A percentile compares a stretch with the other conserved stretches of the same genome.
These are phyloP conservation scores for Eristalinus sepulchralis DNA, from an alignment of 2,888 invertebrate genomes.

Conservation along the genomic window DNA sequence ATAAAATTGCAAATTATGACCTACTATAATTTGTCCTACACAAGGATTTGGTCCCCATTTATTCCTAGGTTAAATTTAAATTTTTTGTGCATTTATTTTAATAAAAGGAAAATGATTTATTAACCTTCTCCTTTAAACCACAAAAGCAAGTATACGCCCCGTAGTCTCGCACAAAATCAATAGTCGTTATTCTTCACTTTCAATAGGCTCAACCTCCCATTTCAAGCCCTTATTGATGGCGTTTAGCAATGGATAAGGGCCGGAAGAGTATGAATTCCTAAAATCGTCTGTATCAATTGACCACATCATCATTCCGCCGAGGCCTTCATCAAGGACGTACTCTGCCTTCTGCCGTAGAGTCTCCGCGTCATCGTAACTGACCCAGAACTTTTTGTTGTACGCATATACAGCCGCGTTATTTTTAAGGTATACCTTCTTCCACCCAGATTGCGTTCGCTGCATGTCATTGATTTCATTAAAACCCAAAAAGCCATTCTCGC, in stretches of 20 bases:
- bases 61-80: too few relatives aligned
- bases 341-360: slow-evolving; percentile 78
- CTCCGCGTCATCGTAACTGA: slow-evolving; percentile 79
- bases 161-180: not conserved
- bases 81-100: too few relatives aligned
- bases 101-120: too few relatives aligned
- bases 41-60: too few relatives aligned
- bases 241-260: slow-evolving; percentile 78
- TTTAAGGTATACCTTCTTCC: slow-evolving; percentile 75
- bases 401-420: slow-evolving; percentile 78
- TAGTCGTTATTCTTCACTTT: not conserved
- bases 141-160: too few relatives aligned
- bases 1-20: too few relatives aligned
- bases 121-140: too few relatives aligned
- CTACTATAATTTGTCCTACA: too few relatives aligned
- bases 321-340: slow-evolving; percentile 77
- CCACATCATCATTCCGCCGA: slow-evolving; percentile 83
- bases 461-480: slow-evolving; percentile 74
- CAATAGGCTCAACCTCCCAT: slow-evolving; percentile 9
- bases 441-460: slow-evolving; percentile 71
- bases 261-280: slow-evolving; percentile 76
- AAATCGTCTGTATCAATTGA: slow-evolving; percentile 83
- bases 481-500: slow-evolving; percentile 73
- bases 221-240: slow-evolving; percentile 74
- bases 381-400: slow-evolving; percentile 78